Evolutionary conservation across 2,113 vertebrate species (phyloP), one percentile per base, ranked within the genome.

Genomic region (Cryptomyrus ogoouensis): DNA sequence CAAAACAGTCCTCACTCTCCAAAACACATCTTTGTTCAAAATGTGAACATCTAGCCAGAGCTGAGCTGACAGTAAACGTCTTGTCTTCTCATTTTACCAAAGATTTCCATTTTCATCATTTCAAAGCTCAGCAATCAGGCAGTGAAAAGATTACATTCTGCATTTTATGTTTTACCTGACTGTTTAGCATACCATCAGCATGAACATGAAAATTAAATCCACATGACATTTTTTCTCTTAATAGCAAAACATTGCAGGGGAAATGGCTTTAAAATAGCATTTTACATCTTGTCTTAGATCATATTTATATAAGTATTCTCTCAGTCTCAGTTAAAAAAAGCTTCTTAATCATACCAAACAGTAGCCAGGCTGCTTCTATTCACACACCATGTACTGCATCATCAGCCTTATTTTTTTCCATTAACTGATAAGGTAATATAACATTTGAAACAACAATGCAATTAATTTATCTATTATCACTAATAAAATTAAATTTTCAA

Each of bases 391-490:
- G 19, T 50, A 50, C 13, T 80, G 19, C 49, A 50, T 15, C 12
- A 86, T 49, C 31, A 50, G 3, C 8, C 27, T 17, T 31, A 50
- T 47, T 85, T 85, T 84, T 49, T 85, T 10, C 47, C n/a, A 86
- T 86, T 87, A 87, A 87, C 13, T 87, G 85, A 56, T 21, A 87
- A 87, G 85, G 27, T 53, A 50, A 27, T 50, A 35, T 87, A 87
- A 87, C 13, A 87, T 87, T 87, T 87, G 47, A 31, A 87, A 35
- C 47, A 87, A 53, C 46, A 53, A 53, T 39, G n/a, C 47, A 87
- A 53, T 52, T 19, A 56, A 56, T 87, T 53, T 39, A 87, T n/a
- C 31, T 87, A 35, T 86, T 50, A 86, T 50, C n/a, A 50, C 10
- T n/a, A 53, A 21, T 87, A 53, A 87, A 87, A 52, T 52, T 31